Evolutionary conservation across 2,888 invertebrate genomes (phyloP).

Genomic region (Tenthredo notha): DNA sequence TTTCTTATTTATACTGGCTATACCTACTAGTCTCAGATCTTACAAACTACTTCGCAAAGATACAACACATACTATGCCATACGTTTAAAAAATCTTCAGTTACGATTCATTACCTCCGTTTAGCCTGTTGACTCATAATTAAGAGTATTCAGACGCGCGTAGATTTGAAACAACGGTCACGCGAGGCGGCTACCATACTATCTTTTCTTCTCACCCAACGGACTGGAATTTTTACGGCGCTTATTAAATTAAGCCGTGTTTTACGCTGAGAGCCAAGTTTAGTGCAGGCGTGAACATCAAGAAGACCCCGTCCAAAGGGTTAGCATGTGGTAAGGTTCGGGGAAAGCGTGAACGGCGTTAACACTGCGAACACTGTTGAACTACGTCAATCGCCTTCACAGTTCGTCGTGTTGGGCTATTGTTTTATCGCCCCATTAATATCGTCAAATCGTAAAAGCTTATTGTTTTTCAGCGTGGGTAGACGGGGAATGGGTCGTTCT

Average conservation of each 20-base stretch:
- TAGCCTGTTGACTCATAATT: slow-evolving; percentile 41
- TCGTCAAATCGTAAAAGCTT: slow-evolving; percentile 42
- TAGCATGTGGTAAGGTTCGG: slow-evolving; percentile 15
- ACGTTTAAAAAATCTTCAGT: slow-evolving; percentile 34
- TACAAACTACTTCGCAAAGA: background rate
- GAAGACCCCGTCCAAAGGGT: slow-evolving; percentile 1
- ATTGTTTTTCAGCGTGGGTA: slow-evolving; percentile 45
- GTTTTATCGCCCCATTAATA: slow-evolving; percentile 44
- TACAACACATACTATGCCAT: background rate
- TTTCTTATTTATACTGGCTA: background rate
- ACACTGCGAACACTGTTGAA: slow-evolving; percentile 24
- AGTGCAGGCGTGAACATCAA: slow-evolving; percentile 43
- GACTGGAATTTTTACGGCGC: slow-evolving; percentile 41
- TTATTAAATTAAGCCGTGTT: slow-evolving; percentile 47
- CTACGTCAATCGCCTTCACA: slow-evolving; percentile 41
- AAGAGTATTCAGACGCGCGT: slow-evolving; percentile 47
- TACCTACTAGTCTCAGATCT: slow-evolving; percentile 6
- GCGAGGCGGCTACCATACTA: background rate
- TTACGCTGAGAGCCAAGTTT: slow-evolving; percentile 31
- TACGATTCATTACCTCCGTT: slow-evolving; percentile 35
- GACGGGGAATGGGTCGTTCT: background rate
- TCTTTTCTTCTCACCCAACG: slow-evolving; percentile 36
- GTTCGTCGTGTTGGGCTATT: slow-evolving; percentile 19
- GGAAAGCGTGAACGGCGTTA: slow-evolving; percentile 32
- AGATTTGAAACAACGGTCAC: slow-evolving; percentile 43